Percentiles rank a stretch among this genome's conserved stretches.
phyloP scores from a whole-genome alignment of 92 coral and sea anemone genomes.

The Epizoanthus ramosus region DNA sequence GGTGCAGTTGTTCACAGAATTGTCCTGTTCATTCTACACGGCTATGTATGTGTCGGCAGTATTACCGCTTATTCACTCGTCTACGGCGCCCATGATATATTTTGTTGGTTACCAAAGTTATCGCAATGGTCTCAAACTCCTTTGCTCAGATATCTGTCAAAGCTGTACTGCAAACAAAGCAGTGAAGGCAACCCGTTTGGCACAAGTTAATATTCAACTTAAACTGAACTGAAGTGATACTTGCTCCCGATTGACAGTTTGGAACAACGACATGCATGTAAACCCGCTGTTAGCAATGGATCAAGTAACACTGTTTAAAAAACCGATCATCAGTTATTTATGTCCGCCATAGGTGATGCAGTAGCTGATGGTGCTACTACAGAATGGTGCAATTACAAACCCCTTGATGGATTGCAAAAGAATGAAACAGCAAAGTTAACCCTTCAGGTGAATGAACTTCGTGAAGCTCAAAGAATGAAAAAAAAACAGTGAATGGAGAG shows the following conservation, averaged over 20 bases:
- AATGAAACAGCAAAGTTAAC: too few relatives aligned
- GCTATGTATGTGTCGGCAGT: conserved; percentile 18
- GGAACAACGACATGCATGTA: neutral
- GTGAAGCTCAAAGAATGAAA: too few relatives aligned
- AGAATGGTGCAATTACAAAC: too few relatives aligned
- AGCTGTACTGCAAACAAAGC: neutral
- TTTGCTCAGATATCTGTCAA: neutral
- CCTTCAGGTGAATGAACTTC: too few relatives aligned
- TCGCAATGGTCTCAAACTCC: conserved; percentile 21
- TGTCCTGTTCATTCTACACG: conserved; percentile 5
- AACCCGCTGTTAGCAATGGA: too few relatives aligned
- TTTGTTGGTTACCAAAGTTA: conserved; percentile 14
- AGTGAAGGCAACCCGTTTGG: neutral
- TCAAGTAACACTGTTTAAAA: too few relatives aligned
- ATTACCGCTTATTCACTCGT: conserved; percentile 14
- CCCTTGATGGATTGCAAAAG: too few relatives aligned
- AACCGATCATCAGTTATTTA: too few relatives aligned
- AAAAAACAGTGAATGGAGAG: too few relatives aligned
- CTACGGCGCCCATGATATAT: conserved; percentile 15
- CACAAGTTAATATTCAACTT: neutral
- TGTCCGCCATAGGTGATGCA: too few relatives aligned
- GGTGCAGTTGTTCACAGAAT: conserved; percentile 10
- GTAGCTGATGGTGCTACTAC: too few relatives aligned
- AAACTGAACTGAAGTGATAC: neutral
- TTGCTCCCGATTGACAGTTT: neutral